Evolutionary conservation across 2,113 vertebrate species (phyloP).

Genomic region (Nycticorax nycticorax): DNA sequence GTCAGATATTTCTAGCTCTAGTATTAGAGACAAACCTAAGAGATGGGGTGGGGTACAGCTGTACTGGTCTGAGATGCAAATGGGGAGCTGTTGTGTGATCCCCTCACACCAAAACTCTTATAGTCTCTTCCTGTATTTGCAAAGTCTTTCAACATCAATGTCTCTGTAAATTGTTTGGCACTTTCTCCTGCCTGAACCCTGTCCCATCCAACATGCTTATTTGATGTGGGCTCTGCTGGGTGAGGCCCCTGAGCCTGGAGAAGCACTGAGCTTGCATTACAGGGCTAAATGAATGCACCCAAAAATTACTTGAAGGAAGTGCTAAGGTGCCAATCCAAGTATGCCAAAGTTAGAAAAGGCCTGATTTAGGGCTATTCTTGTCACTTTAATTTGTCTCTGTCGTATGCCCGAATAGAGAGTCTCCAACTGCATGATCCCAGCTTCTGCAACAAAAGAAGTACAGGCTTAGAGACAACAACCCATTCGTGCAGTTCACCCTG

Average conservation of each 20-base stretch:
- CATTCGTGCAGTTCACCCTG: not conserved
- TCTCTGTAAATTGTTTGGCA: not conserved
- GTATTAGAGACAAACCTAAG: not conserved
- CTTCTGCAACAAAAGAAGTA: not conserved
- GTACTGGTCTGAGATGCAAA: not conserved
- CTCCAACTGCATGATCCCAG: not conserved
- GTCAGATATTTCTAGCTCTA: not conserved
- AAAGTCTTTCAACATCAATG: not conserved
- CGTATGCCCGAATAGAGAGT: not conserved
- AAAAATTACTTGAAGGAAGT: not conserved
- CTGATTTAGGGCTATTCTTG: slow-evolving; percentile 44
- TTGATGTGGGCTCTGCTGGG: not conserved
- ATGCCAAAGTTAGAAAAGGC: slow-evolving; percentile 21
- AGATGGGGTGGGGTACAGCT: not conserved
- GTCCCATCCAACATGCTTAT: not conserved
- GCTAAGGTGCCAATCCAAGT: not conserved
- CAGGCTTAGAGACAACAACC: not conserved
- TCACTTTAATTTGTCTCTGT: slow-evolving; percentile 53
- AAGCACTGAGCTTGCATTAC: not conserved
- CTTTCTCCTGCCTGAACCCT: not conserved
- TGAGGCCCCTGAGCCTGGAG: not conserved
- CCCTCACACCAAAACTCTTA: not conserved
- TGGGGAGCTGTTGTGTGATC: not conserved
- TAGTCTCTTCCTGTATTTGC: not conserved
- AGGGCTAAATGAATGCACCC: not conserved